Conservation (phyloP, 2,888 invertebrate genomes). For the Uloborus plumipes region DNA sequence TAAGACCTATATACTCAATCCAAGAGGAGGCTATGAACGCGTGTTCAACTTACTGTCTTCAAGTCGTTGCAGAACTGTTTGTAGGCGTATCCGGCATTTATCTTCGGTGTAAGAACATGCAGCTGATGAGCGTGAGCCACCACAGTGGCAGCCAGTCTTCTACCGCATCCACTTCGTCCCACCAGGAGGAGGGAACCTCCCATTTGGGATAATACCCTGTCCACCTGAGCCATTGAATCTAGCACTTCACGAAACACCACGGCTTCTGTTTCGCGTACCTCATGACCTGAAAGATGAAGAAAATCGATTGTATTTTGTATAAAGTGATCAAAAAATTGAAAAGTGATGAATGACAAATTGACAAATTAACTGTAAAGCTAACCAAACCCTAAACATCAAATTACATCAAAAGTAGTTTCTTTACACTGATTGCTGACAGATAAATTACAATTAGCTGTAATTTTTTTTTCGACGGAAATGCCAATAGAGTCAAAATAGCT, state of each 20-base stretch:
- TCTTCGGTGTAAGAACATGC: constrained; percentile 75
- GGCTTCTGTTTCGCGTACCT: constrained; percentile 77
- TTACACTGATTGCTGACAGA: too few relatives aligned
- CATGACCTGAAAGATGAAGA: constrained; percentile 75
- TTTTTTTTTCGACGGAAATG: too few relatives aligned
- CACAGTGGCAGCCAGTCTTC: constrained; percentile 83
- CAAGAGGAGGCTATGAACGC: too few relatives aligned
- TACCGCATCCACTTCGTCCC: constrained; percentile 84
- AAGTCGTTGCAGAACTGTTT: constrained; percentile 81
- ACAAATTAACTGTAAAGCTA: too few relatives aligned
- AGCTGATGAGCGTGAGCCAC: constrained; percentile 82
- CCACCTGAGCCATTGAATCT: constrained; percentile 77
- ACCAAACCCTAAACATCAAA: too few relatives aligned
- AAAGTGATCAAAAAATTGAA: neutral
- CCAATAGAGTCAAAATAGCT: too few relatives aligned
- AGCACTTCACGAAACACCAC: constrained; percentile 80
- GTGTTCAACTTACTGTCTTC: constrained; percentile 43
- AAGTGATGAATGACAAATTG: neutral
- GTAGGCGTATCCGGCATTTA: constrained; percentile 75
- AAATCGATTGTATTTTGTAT: neutral
- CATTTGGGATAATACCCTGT: constrained; percentile 77
- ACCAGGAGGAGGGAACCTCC: constrained; percentile 80
- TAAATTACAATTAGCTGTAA: too few relatives aligned
- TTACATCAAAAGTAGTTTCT: too few relatives aligned
- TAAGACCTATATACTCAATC: too few relatives aligned